phyloP scores from a whole-genome alignment of 2,113 vertebrate species.

The Geococcyx californianus region DNA sequence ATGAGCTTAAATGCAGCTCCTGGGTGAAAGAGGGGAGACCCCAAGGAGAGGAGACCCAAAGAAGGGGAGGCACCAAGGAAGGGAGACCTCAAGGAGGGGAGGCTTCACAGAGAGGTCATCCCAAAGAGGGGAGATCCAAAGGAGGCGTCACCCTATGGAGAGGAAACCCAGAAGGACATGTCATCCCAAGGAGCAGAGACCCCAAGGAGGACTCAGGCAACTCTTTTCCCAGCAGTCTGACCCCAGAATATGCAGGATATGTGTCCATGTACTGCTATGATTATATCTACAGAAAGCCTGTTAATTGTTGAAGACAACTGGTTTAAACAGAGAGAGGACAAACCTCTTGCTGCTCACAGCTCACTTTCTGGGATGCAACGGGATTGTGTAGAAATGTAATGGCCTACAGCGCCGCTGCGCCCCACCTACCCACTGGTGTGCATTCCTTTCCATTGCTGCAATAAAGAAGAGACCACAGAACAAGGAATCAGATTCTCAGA shows the following conservation, averaged over 20 bases:
- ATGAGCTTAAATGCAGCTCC: background rate
- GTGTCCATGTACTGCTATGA: fast-evolving
- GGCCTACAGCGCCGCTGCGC: background rate
- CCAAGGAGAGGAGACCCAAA: background rate
- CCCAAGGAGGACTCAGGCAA: background rate
- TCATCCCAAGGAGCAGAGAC: fast-evolving
- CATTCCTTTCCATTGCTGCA: background rate
- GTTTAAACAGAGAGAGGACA: background rate
- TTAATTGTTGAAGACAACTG: background rate
- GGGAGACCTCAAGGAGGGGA: background rate
- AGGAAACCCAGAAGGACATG: background rate
- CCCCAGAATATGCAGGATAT: background rate
- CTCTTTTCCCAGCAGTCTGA: background rate
- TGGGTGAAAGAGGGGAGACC: background rate
- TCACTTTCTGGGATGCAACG: background rate
- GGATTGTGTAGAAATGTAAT: too few species aligned
- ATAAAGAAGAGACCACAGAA: background rate
- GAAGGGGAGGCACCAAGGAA: too few species aligned
- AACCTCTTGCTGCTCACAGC: background rate
- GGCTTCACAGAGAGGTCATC: too few species aligned
- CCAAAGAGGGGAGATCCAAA: background rate
- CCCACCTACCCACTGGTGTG: background rate
- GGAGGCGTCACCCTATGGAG: background rate
- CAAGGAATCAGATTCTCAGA: background rate
- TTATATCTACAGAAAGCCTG: background rate